Evolutionary conservation across 2,888 invertebrate species (phyloP), one percentile per base, ranked within the genome.

Genomic region (Helicoverpa assulta): DNA sequence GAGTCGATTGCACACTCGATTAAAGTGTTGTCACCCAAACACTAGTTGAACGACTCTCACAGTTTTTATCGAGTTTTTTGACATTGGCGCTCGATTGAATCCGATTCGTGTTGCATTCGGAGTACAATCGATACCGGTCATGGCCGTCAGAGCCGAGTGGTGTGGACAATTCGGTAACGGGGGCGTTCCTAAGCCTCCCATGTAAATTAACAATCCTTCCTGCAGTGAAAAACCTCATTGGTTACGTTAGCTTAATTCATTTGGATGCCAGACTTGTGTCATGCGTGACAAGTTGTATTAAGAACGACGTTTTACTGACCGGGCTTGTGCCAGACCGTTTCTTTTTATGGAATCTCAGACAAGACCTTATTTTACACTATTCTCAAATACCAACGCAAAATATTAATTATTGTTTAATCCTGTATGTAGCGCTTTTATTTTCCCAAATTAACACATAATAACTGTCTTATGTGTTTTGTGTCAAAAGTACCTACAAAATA

Each of bases 41-140:
- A 85, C 88, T 87, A 79, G 88, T 82, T 87, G 88, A 89, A 68
- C 82, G 88, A 86, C 87, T 92, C 90, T 90, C 89, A 90, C 84
- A 88, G 88, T 92, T 94, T 94, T 93, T 94, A 82, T 90, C 26
- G 67, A 79, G 85, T 90, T 93, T 93, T 92, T 91, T 82, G 87
- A 90, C 89, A 89, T 90, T 91, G 90, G 85, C 80, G 86, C 85
- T 89, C 90, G 89, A 92, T 92, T 93, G 89, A 91, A 86, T 90
- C 85, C 84, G 86, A 90, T 90, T 90, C 88, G 90, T 87, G 88
- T 90, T 90, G 88, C 89, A 87, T 89, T 90, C 88, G 85, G 72
- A 81, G 82, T 76, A 92, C 91, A 93, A 93, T 93, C 80, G 89
- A 70, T 74, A 56, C 82, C 83, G 89, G 92, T 93, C 93, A 94